Base-by-base conservation (phyloP, 2,113 vertebrate genomes). In the Neogobius melanostomus region DNA sequence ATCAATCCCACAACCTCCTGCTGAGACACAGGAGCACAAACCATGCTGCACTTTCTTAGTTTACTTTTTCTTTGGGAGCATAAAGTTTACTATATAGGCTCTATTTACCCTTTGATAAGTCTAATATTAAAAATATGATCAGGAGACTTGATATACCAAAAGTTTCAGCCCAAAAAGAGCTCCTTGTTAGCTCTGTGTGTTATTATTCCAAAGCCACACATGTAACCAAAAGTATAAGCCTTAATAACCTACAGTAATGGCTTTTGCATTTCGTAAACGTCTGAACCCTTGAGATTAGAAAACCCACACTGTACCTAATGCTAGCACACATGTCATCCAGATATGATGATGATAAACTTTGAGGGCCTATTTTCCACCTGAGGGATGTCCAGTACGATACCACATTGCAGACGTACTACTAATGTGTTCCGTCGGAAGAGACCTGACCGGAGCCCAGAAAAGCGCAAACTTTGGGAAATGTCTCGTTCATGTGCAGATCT, bases 401-500 rank as follows among this genome's bases (percentile, higher is more conserved):
- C 54, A 64, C 69, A 47, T 52, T 44, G 67, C 44, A 80, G 57
- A 85, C 67, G 66, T 21, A 68, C 28, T 60, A 69, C 69, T 87
- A 88, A 90, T 83, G 81, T 82, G 76, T 83, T 87, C 88, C 80
- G 76, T 87, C 57, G 52, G 17, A 46, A 77, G 62, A 76, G 62
- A 77, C 77, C 54, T 17, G 74, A 68, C 76, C 61, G 45, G 69
- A 66, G 65, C 45, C 64, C 74, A 4, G 68, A 77, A 74, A 16
- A 14, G 67, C 67, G 81, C 77, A 83, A 83, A 87, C 87, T 73
- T 9, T 75, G 85, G 85, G 87, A 87, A 90, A 85, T 78, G 79
- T 87, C 82, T 87, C 75, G 75, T 77, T 79, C 64, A 72, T 87
- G 81, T 88, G 85, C 82, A 82, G 84, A 75, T 81, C 83, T 90